A percentile compares a stretch with the other conserved stretches of the same genome.
These are phyloP conservation scores for Pristis pectinata DNA, from an alignment of 2,797 vertebrate species.

Conservation along the genomic window DNA sequence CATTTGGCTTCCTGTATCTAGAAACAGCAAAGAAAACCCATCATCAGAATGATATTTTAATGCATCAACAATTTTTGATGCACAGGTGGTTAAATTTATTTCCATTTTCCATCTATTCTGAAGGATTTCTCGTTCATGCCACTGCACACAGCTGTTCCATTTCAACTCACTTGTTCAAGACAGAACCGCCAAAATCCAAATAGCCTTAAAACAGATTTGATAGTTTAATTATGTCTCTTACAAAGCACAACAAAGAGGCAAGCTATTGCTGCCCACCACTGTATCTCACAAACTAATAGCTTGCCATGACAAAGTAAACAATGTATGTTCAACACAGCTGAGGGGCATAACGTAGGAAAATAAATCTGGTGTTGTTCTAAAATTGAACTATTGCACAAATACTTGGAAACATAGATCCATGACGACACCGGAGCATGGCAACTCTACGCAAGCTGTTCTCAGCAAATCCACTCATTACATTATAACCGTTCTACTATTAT, in stretches of 20 bases:
- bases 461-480: no score
- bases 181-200: background rate
- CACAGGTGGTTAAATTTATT: background rate
- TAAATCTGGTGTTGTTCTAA: background rate
- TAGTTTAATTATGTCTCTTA: background rate
- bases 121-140: background rate
- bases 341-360: background rate
- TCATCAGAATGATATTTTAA: background rate
- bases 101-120: background rate
- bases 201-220: background rate
- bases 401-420: background rate
- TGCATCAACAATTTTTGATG: background rate
- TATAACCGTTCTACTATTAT: no score
- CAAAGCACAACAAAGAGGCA: background rate
- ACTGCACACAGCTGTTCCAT: background rate
- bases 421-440: no score
- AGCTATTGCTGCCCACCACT: no score
- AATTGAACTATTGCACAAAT: background rate
- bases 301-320: background rate
- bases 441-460: no score
- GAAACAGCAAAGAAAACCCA: background rate
- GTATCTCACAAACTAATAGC: background rate
- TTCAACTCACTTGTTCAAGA: background rate
- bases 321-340: background rate
- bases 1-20: background rate